Evolutionary conservation across 2,888 invertebrate genomes (phyloP).

Genomic region (Chouioia cunea): DNA sequence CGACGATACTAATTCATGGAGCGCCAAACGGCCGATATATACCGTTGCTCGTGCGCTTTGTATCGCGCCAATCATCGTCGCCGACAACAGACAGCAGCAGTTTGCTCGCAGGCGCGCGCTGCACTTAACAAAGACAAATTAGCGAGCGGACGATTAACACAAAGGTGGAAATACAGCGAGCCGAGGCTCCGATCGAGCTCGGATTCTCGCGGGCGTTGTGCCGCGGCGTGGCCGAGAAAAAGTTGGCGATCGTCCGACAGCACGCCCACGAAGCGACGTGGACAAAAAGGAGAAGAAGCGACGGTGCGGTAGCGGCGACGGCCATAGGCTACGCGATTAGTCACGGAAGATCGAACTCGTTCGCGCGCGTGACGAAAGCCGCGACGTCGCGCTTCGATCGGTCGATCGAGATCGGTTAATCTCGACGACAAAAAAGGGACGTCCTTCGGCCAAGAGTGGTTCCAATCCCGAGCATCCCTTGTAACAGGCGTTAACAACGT

Average conservation of each 20-base stretch:
- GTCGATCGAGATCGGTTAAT: conserved; percentile 7
- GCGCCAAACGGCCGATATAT: too few species aligned
- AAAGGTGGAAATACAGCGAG: not conserved
- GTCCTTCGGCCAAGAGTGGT: not conserved
- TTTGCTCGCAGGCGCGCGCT: too few species aligned
- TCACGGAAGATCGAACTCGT: conserved; percentile 46
- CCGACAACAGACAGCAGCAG: too few species aligned
- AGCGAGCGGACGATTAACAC: conserved; percentile 1
- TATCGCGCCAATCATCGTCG: too few species aligned
- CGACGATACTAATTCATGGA: too few species aligned
- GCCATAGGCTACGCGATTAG: conserved; percentile 39
- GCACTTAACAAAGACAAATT: conserved; percentile 6
- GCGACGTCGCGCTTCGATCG: conserved; percentile 47
- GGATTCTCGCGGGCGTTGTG: conserved; percentile 7
- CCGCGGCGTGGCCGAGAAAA: conserved; percentile 11
- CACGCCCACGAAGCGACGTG: too few species aligned
- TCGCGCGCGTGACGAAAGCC: conserved; percentile 55
- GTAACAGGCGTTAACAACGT: too few species aligned
- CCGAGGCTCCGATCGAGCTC: conserved; percentile 1
- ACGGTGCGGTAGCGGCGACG: too few species aligned
- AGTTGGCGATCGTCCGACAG: conserved; percentile 8
- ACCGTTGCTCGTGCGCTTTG: too few species aligned
- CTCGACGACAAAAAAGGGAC: not conserved
- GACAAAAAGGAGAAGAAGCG: too few species aligned
- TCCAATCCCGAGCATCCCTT: too few species aligned